Evolutionary conservation across 1,140 invertebrate species (phyloP).

Genomic region (Sycophaga agraensis): DNA sequence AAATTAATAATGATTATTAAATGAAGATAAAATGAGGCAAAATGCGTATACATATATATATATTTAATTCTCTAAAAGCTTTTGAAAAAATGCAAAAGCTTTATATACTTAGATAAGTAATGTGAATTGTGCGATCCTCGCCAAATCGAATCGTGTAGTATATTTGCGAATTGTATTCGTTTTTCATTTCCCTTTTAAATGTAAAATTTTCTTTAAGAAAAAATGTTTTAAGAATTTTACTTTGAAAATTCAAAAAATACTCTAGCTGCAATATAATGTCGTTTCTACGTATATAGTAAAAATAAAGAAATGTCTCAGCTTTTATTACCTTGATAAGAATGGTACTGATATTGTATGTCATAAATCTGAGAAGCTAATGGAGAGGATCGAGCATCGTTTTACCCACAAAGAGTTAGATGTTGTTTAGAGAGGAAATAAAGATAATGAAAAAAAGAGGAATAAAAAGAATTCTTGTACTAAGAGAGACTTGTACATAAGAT

Average conservation of each 20-base stretch:
- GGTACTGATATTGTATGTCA: neutral
- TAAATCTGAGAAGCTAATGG: conserved; percentile 3
- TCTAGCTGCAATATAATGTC: conserved; percentile 20
- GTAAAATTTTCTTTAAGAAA: neutral
- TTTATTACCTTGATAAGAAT: conserved; percentile 8
- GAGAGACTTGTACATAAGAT: conserved; percentile 27
- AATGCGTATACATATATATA: conserved; percentile 29
- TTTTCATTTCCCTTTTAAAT: conserved; percentile 12
- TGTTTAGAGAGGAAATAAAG: conserved; percentile 11
- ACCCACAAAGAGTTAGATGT: conserved; percentile 8
- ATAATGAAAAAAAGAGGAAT: conserved; percentile 12
- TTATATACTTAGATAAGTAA: conserved; percentile 26
- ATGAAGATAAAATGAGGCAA: conserved; percentile 29
- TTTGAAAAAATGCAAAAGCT: conserved; percentile 22
- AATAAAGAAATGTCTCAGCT: conserved; percentile 13
- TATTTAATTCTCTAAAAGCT: conserved; percentile 13
- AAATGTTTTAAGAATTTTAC: conserved; percentile 5
- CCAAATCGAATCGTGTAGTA: conserved; percentile 22
- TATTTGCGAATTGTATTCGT: conserved; percentile 20
- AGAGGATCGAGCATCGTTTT: conserved; percentile 10
- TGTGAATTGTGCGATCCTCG: conserved; percentile 14
- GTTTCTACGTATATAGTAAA: conserved; percentile 16
- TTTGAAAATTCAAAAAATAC: conserved; percentile 18
- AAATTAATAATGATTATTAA: conserved; percentile 34
- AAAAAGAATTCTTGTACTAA: conserved; percentile 22